Evolutionary conservation across 2,113 vertebrate genomes (phyloP).

Genomic region (Sylvietta virens): DNA sequence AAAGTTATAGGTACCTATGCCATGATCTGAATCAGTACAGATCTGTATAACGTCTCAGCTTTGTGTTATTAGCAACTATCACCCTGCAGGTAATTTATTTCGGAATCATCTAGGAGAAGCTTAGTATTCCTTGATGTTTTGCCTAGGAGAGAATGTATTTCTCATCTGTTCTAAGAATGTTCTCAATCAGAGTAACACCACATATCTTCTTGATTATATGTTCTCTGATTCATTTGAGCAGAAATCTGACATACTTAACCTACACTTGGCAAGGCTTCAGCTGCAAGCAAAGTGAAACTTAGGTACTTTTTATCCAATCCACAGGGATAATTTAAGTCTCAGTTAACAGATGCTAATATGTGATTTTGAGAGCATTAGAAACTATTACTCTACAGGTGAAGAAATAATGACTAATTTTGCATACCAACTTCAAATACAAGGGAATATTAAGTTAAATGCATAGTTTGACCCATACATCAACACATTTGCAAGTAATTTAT

Average conservation of each 20-base stretch:
- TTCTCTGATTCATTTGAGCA: not conserved
- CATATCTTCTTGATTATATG: not conserved
- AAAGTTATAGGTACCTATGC: not conserved
- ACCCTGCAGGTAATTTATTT: not conserved
- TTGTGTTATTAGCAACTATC: not conserved
- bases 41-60: not conserved
- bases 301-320: not conserved
- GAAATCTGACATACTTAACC: not conserved
- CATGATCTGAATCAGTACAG: not conserved
- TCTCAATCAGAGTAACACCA: not conserved
- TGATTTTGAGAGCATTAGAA: not conserved
- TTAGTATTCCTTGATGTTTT: not conserved
- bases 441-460: not conserved
- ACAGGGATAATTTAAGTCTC: not conserved
- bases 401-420: not conserved
- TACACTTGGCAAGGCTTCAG: not conserved
- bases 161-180: not conserved
- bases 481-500: not conserved
- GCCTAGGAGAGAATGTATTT: not conserved
- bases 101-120: not conserved
- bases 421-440: not conserved
- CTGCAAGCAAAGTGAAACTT: not conserved
- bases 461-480: not conserved
- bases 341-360: not conserved
- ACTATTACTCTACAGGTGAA: not conserved